Percentiles rank a stretch among this genome's conserved stretches.
Evolutionary conservation across 2,113 vertebrate species (phyloP).

Genomic region (Pygoscelis antarcticus): DNA sequence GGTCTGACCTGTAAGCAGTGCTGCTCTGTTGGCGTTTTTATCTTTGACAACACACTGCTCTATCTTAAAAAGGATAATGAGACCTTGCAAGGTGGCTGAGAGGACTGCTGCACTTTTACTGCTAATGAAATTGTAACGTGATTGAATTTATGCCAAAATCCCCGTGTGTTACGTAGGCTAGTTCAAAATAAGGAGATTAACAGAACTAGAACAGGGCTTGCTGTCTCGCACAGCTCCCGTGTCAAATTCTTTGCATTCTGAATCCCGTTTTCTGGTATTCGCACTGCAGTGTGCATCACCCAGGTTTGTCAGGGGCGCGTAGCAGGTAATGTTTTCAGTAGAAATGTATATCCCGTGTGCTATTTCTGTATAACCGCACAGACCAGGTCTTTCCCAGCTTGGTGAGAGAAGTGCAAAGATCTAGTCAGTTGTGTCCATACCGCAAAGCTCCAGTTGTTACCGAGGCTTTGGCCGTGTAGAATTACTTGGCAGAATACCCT

Average conservation of each 20-base stretch:
- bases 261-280: not conserved
- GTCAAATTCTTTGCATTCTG: not conserved
- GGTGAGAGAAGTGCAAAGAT: not conserved
- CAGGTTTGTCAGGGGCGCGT: fast-evolving
- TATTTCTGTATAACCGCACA: fast-evolving
- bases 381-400: not conserved
- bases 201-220: not conserved
- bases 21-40: not conserved
- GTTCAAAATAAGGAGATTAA: not conserved
- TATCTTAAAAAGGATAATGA: not conserved
- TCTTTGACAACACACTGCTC: not conserved
- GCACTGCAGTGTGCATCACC: fast-evolving
- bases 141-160: not conserved
- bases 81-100: not conserved
- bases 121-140: not conserved
- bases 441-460: not conserved
- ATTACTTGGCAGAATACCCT: not conserved
- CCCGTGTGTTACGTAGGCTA: not conserved
- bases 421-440: not conserved
- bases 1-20: not conserved
- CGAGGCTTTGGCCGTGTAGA: not conserved
- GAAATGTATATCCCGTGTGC: not conserved
- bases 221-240: not conserved
- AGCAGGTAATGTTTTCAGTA: not conserved
- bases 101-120: not conserved